Base-by-base conservation (phyloP, 2,888 invertebrate species). In the Anticlea derivata region DNA sequence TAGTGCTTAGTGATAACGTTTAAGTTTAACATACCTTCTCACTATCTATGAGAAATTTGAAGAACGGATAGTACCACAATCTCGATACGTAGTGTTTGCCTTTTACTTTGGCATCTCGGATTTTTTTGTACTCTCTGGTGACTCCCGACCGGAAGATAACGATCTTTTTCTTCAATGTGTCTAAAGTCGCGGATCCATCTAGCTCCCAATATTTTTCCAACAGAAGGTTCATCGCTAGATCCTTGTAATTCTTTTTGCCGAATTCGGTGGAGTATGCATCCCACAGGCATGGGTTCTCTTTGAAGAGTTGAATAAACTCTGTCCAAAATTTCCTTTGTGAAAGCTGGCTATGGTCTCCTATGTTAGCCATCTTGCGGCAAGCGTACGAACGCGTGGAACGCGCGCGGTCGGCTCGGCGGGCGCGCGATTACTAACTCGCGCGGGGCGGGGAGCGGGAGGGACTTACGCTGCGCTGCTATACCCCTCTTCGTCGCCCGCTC, bases 121-220 rank as follows among this genome's bases (percentile, higher is more conserved):
- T 26, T 52, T 17, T 49, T 17, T 3, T 23, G 1, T 38, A 2
- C 27, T 50, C 48, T 35, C 20, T 45, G 8, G 1, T 5, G 5
- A 46, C 2, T 4, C 31, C 27, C 5, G 38, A 3, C 5, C 43
- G 35, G 7, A 51, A 44, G 0, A 7, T 7, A 0, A 1, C 1
- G 1, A 58, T n/a, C 5, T 48, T 52, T 4, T 17, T 48, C 41
- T 22, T 48, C 2, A 53, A 10, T 0, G 7, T 22, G 0, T 41
- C 41, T 5, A 35, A 0, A 8, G 44, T 48, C 0, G 47, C 52
- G 2, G 10, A 11, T 5, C 22, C 39, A 12, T 55, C 34, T 0
- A 48, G 23, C 5, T 58, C 58, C 58, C 55, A 58, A 20, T 49
- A 23, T 8, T 58, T 58, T 38, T 58, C 58, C 1, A 58, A 7